Base-by-base conservation (phyloP, 2,888 invertebrate species). In the Cecidostiba fungosa region DNA sequence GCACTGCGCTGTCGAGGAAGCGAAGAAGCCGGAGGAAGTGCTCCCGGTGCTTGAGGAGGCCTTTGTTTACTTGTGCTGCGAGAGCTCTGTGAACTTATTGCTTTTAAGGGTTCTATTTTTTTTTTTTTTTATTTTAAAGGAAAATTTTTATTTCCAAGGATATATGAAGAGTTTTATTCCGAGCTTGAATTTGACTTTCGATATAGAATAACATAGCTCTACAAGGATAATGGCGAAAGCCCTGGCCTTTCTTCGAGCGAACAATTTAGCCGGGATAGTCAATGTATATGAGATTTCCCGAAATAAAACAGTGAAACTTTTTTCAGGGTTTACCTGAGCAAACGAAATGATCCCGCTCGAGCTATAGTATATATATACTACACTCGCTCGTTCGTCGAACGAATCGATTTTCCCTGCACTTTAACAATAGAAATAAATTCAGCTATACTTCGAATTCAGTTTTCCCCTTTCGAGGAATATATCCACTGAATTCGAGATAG, bases 351-450 rank as follows among this genome's bases (percentile, higher is more conserved):
- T 66, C 29, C 10, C 29, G 29, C 66, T 66, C 26, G 29, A 29
- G 62, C 29, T 14, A 66, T 12, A 0, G 1, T 12, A 10, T 23
- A 12, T 4, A 2, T 12, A 66, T n/a, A n/a, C 2, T 59, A 59
- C n/a, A n/a, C n/a, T n/a, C n/a, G n/a, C 54, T 59, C 54, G 54
- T 59, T 59, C 54, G 54, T 59, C 54, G 54, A 59, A 8, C 54
- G 54, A 70, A 70, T 36, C 32, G 70, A 73, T 73, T 73, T 36
- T 39, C 39, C 70, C 66, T 66, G 14, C 29, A 66, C 66, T 66
- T 66, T 66, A 29, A 66, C 66, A 66, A 66, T 26, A 66, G 66
- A 66, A 66, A 66, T 66, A 66, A 66, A 66, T 66, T 66, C 66
- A 29, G 66, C 29, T 66, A 66, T 66, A 66, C 66, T 26, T 26